Evolutionary conservation across 2,888 invertebrate species (phyloP).

Genomic region (Drosophila imparisetae): DNA sequence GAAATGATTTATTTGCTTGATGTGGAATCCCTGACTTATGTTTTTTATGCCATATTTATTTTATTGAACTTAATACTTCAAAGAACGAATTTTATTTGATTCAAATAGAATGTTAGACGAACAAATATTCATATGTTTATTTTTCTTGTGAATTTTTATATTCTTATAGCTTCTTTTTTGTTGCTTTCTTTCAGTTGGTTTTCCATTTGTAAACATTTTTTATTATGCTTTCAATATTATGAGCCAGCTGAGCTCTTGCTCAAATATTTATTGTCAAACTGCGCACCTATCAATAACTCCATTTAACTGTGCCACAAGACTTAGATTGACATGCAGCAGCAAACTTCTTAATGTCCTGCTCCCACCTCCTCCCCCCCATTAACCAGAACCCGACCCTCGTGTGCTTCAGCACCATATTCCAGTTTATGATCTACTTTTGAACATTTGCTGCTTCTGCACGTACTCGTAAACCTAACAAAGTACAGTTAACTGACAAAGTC

Average conservation of each 20-base stretch:
- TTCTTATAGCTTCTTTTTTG: neutral
- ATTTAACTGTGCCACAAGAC: neutral
- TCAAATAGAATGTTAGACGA: neutral
- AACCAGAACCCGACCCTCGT: slow-evolving; percentile 9
- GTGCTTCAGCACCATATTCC: slow-evolving; percentile 34
- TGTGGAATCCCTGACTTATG: neutral
- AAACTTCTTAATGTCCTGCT: slow-evolving; percentile 27
- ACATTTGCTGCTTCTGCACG: slow-evolving; percentile 49
- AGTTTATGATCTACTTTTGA: slow-evolving; percentile 45
- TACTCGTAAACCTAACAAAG: slow-evolving; percentile 64
- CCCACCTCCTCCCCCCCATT: neutral
- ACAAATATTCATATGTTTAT: neutral
- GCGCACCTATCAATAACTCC: slow-evolving; percentile 26
- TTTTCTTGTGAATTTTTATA: neutral
- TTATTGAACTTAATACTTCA: neutral
- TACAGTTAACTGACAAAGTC: slow-evolving; percentile 66
- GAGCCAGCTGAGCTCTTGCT: slow-evolving; percentile 16
- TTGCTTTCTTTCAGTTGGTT: neutral
- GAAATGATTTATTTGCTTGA: neutral
- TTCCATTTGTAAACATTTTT: too few species aligned
- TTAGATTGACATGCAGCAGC: slow-evolving; percentile 17
- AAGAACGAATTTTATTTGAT: neutral
- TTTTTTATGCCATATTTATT: neutral
- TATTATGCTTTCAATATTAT: neutral
- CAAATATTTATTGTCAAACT: slow-evolving; percentile 15